Percentiles rank a stretch among this genome's conserved stretches.
These are phyloP conservation scores for Patella ulyssiponensis DNA, from an alignment of 2,888 invertebrate species.

Conservation along the genomic window DNA sequence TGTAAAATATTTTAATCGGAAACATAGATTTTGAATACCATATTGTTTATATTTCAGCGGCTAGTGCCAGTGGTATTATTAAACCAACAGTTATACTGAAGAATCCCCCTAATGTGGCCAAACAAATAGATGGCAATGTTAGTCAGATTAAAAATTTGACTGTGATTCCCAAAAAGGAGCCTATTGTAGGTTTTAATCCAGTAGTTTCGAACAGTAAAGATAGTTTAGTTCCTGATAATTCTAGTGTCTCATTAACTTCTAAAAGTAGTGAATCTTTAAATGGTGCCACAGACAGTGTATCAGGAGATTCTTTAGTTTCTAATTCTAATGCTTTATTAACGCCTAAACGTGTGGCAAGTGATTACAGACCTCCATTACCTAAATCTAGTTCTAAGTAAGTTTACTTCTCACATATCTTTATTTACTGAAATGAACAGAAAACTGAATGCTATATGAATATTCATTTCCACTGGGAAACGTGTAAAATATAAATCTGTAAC, in stretches of 20 bases:
- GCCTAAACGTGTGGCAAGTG: constrained; percentile 35
- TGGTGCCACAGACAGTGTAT: background rate
- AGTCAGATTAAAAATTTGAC: constrained; percentile 17
- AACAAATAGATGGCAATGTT: background rate
- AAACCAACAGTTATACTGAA: background rate
- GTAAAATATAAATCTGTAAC: no score
- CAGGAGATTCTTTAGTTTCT: background rate
- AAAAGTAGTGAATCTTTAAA: constrained; percentile 5
- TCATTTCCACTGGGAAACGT: no score
- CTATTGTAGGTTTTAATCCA: constrained; percentile 25
- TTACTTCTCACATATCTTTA: background rate
- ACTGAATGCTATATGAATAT: no score
- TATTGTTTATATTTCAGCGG: no score
- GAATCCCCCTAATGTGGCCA: background rate
- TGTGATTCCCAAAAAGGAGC: constrained; percentile 23
- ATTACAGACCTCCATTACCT: constrained; percentile 46
- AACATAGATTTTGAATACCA: no score
- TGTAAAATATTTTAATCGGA: no score
- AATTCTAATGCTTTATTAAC: background rate
- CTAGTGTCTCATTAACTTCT: constrained; percentile 11
- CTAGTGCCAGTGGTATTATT: background rate
- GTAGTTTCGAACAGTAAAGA: background rate
- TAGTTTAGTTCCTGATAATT: background rate
- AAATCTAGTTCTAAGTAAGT: constrained; percentile 63
- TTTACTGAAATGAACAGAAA: no score